These are phyloP conservation scores for Tichodroma muraria DNA, from an alignment of 2,113 vertebrate species.

Conservation along the genomic window DNA sequence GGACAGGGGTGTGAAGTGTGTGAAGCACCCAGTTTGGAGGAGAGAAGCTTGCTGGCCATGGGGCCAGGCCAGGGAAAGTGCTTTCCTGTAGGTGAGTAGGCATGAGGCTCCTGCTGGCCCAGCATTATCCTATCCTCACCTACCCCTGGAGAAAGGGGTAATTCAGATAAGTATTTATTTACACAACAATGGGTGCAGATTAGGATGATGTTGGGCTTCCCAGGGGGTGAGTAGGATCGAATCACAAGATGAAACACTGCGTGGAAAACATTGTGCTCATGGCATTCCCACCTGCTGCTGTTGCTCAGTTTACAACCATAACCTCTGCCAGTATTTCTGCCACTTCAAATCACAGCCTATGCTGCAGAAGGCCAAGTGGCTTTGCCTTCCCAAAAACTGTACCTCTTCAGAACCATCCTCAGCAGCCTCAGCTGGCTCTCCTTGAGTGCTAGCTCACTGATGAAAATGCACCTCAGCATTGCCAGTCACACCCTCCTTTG, in stretches of 20 bases:
- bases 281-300: not conserved
- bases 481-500: not conserved
- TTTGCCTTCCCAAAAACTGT: not conserved
- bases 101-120: not conserved
- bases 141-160: not conserved
- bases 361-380: not conserved
- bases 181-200: not conserved
- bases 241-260: not conserved
- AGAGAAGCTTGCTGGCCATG: not conserved
- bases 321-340: not conserved
- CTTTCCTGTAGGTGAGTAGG: not conserved
- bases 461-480: not conserved
- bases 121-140: not conserved
- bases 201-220: not conserved
- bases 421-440: not conserved
- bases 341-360: accelerated
- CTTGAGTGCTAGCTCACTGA: not conserved
- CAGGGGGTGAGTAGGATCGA: not conserved
- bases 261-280: not conserved
- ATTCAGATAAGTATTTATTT: not conserved
- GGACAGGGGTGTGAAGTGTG: accelerated
- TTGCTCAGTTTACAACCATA: not conserved
- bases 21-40: accelerated
- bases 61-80: not conserved
- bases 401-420: not conserved